phyloP scores from a whole-genome alignment of 2,888 invertebrate genomes.

The Xestia sexstrigata region DNA sequence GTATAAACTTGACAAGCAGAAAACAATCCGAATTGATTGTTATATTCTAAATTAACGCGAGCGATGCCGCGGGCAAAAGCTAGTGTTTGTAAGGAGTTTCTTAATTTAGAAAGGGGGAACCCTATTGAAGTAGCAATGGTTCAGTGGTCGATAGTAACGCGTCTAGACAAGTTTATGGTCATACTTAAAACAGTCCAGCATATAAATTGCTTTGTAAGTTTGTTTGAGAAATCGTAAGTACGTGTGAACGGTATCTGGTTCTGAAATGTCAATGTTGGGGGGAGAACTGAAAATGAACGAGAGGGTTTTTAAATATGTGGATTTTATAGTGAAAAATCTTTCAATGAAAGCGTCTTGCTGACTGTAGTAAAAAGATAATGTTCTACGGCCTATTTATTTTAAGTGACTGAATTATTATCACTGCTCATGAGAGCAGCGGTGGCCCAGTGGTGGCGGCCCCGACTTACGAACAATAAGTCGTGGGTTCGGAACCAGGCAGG shows the following conservation, averaged over 20 bases:
- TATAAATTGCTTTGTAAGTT: slow-evolving; percentile 63
- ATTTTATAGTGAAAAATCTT: background rate
- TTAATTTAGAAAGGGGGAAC: background rate
- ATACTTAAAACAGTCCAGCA: slow-evolving; percentile 59
- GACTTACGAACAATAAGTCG: too few relatives aligned
- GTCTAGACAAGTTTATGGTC: slow-evolving; percentile 71
- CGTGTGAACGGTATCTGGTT: slow-evolving; percentile 29
- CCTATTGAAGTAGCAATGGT: background rate
- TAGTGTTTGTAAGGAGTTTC: background rate
- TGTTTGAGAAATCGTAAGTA: slow-evolving; percentile 21
- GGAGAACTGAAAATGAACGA: background rate
- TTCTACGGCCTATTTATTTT: background rate
- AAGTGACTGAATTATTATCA: background rate
- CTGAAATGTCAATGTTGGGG: background rate
- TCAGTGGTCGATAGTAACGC: slow-evolving; percentile 44
- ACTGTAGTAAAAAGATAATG: background rate
- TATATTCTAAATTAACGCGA: too few relatives aligned
- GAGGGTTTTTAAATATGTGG: background rate
- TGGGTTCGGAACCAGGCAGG: too few relatives aligned
- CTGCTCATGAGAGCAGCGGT: too few relatives aligned
- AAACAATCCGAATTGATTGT: too few relatives aligned
- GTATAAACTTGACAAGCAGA: too few relatives aligned
- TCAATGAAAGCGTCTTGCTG: background rate
- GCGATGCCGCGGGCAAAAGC: too few relatives aligned
- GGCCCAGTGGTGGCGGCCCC: too few relatives aligned